Percentiles rank a stretch among this genome's conserved stretches.
These are phyloP conservation scores for Nannospalax galili DNA, from an alignment of 2,113 vertebrate genomes.

Conservation along the genomic window DNA sequence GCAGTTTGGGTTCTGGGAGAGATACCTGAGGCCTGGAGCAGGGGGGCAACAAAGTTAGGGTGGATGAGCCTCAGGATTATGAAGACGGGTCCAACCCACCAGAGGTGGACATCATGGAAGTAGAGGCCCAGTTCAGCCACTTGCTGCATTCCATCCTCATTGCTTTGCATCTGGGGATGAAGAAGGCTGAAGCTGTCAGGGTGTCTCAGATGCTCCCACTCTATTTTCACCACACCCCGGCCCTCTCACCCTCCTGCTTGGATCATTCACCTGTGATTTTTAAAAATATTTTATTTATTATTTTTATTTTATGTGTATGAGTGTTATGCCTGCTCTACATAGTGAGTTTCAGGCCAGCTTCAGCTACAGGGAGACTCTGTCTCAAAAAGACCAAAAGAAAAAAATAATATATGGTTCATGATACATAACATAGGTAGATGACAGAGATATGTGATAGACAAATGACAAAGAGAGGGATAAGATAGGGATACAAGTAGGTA, in stretches of 20 bases:
- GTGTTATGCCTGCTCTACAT: too few species aligned
- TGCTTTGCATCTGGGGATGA: constrained; percentile 70
- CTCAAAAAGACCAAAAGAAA: too few species aligned
- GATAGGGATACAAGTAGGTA: neutral
- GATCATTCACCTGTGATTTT: neutral
- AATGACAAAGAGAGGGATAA: neutral
- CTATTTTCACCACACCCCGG: neutral
- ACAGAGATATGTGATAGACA: neutral
- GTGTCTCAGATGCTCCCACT: neutral
- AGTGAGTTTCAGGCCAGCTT: too few species aligned
- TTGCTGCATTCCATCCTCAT: constrained; percentile 86
- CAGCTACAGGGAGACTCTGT: too few species aligned
- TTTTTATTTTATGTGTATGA: too few species aligned
- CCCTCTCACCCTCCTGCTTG: neutral
- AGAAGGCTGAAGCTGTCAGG: neutral
- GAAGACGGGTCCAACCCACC: constrained; percentile 71
- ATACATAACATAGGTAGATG: neutral
- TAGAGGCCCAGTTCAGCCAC: constrained; percentile 81
- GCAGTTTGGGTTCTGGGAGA: neutral
- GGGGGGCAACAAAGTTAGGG: constrained; percentile 51
- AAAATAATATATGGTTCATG: too few species aligned
- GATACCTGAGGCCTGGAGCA: constrained; percentile 76
- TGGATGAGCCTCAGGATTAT: constrained; percentile 64
- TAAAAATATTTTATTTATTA: too few species aligned
- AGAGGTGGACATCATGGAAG: constrained; percentile 85